A percentile compares a stretch with the other conserved stretches of the same genome.
These are phyloP conservation scores for Dermochelys coriacea DNA, from an alignment of 2,797 vertebrate genomes.

Conservation along the genomic window DNA sequence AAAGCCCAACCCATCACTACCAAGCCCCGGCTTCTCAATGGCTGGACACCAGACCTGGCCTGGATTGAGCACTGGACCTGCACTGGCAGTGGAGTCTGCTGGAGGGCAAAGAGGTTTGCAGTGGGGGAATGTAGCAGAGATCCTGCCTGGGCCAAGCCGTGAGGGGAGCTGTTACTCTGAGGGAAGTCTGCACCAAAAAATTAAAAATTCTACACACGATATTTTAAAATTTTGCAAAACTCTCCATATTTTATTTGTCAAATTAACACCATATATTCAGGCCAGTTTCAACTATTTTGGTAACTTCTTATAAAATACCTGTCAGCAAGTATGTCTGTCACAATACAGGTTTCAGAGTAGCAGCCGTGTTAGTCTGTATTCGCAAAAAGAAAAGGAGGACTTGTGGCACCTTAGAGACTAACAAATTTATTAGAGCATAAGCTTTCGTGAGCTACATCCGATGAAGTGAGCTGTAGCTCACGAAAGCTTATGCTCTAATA, in stretches of 20 bases:
- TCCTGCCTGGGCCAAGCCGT: background rate
- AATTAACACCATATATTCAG: background rate
- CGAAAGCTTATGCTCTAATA: too few species aligned
- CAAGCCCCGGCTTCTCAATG: background rate
- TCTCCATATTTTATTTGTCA: background rate
- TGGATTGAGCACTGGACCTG: background rate
- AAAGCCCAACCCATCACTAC: background rate
- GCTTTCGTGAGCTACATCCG: too few species aligned
- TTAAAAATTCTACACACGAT: background rate
- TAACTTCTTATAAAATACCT: background rate
- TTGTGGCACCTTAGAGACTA: too few species aligned
- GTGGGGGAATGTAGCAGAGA: background rate
- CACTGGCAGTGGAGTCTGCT: accelerated
- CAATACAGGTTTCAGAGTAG: too few species aligned
- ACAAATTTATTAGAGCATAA: too few species aligned
- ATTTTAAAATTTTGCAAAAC: background rate
- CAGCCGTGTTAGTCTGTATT: too few species aligned
- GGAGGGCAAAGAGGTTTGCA: background rate
- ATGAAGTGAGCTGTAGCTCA: too few species aligned
- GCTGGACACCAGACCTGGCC: background rate
- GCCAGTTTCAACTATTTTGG: background rate
- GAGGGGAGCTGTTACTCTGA: background rate
- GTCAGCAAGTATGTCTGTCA: background rate
- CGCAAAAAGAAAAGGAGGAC: too few species aligned
- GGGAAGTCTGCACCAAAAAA: background rate